Base-by-base conservation (phyloP, 2,113 vertebrate genomes). In the Irena cyanogastra region DNA sequence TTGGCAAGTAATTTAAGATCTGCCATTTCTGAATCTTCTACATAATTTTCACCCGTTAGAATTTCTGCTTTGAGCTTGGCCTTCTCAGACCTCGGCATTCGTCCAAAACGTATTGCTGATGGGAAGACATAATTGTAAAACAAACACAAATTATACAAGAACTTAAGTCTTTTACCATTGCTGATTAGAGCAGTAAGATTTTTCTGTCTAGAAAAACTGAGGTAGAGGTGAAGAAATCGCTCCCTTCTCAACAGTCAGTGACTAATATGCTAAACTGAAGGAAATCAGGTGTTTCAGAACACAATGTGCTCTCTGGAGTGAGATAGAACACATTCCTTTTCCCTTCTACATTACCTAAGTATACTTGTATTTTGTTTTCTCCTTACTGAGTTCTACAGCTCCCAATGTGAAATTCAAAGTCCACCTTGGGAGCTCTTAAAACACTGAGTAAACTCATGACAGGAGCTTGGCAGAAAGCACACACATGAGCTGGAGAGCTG, bases 81-180 rank as follows among this genome's bases (percentile, higher is more conserved):
- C 95, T 99, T 99, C 96, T 99, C 99, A 9, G 99, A 99, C 91
- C 99, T 98, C 5, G 99, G 99, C 99, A 99, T 99, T 83, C 99
- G 98, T 81, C 99, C 99, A 61, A 99, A 99, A 44, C 99, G 99
- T 93, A 99, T 99, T 37, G 99, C 99, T 99, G 97, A 26, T 72
- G 59, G 95, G 52, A 89, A 93, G 82, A 95, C 10, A 87, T 5
- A 88, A 70, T 84, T 53, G 21, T 31, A 78, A 71, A 76, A 47
- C 56, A 93, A 90, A 74, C 3, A 6, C 30, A 39, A 78, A 87
- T 80, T 59, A 82, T 2, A 64, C 5, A 53, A 57, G 80, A 64
- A 30, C 7, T 57, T 33, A 35, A 35, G n/a, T 13, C 39, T 85
- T 77, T 83, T 69, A 61, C 42, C 0, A 0, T n/a, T 56, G 24